Evolutionary conservation across 2,888 invertebrate genomes (phyloP), one percentile per base, ranked within the genome.

Genomic region (Melolontha melolontha): DNA sequence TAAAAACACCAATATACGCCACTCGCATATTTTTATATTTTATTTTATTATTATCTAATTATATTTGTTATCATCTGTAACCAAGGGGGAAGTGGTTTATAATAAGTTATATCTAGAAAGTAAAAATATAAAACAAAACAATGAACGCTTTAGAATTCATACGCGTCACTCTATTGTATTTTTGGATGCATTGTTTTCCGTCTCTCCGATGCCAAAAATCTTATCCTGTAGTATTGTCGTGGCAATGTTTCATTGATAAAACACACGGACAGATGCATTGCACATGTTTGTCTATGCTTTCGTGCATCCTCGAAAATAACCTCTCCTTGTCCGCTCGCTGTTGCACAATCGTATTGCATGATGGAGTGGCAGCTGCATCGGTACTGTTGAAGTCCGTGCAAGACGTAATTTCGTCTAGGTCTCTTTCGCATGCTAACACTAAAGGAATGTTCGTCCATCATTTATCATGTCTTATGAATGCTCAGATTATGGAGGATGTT

Each of bases 391-490:
- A 11, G 22, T 17, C 11, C 22, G 49, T 17, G 16, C 22, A 11
- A 22, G 22, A 17, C 16, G 22, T 11, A 49, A 49, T 49, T 49
- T 49, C 49, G 49, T 49, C 49, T 49, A 22, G 22, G 22, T 49
- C 22, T 16, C 16, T 49, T 49, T 49, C 49, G 49, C 49, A 49
- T 10, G 49, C 22, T 49, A 49, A 7, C 17, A n/a, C 22, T 22
- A 8, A 49, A 49, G 49, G 22, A 49, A 49, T 49, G 49, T 22
- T 22, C 8, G 11, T 16, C 17, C 49, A 22, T 52, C 51, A 34
- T 52, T 52, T 52, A 52, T 52, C 51, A 52, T 52, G 12, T 29
- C 12, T 34, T 52, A 34, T 52, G 51, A 52, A 52, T 27, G 34
- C 29, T 52, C 51, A 6, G 34, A 34, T 34, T 34, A 34, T 29